Evolutionary conservation across 2,888 invertebrate species (phyloP).

Genomic region (Hesperia comma): DNA sequence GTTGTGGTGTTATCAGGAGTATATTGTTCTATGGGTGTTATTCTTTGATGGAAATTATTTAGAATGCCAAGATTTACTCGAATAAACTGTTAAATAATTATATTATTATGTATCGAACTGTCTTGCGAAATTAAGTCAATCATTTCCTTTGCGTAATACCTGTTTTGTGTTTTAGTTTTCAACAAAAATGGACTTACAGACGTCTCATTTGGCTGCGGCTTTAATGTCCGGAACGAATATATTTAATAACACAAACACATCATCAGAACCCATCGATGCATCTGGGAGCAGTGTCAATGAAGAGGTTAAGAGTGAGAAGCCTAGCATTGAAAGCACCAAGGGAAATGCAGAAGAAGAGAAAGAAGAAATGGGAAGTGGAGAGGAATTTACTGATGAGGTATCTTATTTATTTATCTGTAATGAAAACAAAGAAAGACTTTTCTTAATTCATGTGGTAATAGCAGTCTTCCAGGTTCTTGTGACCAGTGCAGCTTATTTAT

Average conservation of each 20-base stretch:
- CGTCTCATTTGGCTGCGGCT: conserved; percentile 79
- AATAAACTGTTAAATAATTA: no score
- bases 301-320: conserved; percentile 62
- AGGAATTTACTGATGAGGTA: conserved; percentile 79
- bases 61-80: no score
- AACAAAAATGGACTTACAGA: conserved; percentile 71
- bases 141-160: background rate
- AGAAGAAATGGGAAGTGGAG: conserved; percentile 75
- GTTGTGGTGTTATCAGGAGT: no score
- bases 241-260: conserved; percentile 54
- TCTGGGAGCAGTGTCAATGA: conserved; percentile 48
- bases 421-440: background rate
- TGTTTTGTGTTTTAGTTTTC: background rate
- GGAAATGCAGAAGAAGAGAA: conserved; percentile 69
- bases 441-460: conserved; percentile 1
- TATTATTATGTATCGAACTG: background rate
- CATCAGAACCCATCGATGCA: conserved; percentile 43
- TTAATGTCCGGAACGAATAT: conserved; percentile 69
- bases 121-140: background rate
- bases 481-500: no score
- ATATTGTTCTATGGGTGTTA: no score
- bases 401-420: conserved; percentile 11
- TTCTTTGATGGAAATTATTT: no score
- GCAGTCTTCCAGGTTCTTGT: no score
- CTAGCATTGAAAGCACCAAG: conserved; percentile 53